Conservation (phyloP, 2,113 vertebrate genomes). For the Petroica traversi region DNA sequence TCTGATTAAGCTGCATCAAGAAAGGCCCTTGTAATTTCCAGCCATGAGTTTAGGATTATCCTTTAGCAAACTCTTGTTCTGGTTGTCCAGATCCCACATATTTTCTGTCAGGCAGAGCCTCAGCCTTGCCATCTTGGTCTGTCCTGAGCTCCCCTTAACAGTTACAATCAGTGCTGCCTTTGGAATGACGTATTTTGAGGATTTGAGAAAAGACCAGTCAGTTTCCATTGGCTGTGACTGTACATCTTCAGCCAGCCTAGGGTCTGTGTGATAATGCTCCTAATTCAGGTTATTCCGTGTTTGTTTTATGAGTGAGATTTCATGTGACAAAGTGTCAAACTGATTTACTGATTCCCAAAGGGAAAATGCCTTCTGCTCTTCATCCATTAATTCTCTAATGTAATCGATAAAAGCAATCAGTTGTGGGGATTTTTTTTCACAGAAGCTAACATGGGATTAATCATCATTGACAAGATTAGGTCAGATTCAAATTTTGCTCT, state of each 20-base stretch:
- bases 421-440: background rate
- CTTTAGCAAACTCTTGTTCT: background rate
- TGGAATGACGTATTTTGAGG: background rate
- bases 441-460: conserved; percentile 12
- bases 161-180: background rate
- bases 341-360: background rate
- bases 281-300: background rate
- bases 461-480: conserved; percentile 48
- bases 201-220: background rate
- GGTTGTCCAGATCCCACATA: background rate
- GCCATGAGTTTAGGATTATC: background rate
- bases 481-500: conserved; percentile 36
- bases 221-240: background rate
- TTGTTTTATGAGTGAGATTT: background rate
- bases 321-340: background rate
- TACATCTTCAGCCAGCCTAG: background rate
- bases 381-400: background rate
- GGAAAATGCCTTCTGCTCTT: background rate
- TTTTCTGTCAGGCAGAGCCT: background rate
- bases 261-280: background rate
- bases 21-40: background rate
- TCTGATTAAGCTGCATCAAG: background rate
- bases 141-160: background rate
- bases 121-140: background rate
- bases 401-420: conserved; percentile 59